These are phyloP conservation scores for Xylocopa sonorina DNA, from an alignment of 1,140 invertebrate species.

Conservation along the genomic window DNA sequence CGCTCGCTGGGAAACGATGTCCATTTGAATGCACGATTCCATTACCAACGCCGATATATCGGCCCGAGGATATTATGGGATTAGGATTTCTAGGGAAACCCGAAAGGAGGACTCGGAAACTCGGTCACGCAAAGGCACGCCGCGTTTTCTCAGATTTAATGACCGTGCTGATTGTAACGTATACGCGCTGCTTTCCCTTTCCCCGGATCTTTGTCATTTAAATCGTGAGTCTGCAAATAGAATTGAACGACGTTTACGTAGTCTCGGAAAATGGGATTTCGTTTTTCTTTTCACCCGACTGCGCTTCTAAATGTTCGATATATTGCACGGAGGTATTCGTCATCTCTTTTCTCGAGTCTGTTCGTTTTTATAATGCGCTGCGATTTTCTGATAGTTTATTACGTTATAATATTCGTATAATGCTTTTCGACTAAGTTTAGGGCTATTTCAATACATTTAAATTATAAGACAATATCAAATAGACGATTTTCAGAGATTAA, in stretches of 20 bases:
- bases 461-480: too few relatives aligned
- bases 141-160: not conserved
- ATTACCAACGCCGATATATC: conserved; percentile 63
- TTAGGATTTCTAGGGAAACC: conserved; percentile 59
- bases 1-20: conserved; percentile 67
- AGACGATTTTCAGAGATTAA: too few relatives aligned
- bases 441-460: too few relatives aligned
- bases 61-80: conserved; percentile 60
- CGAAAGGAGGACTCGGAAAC: conserved; percentile 14
- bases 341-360: too few relatives aligned
- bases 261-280: too few relatives aligned
- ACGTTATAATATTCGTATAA: too few relatives aligned
- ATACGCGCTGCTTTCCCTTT: not conserved
- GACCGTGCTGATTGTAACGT: not conserved
- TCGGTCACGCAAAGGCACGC: not conserved
- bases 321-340: too few relatives aligned
- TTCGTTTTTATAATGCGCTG: too few relatives aligned
- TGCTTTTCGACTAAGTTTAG: too few relatives aligned
- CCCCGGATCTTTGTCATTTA: not conserved
- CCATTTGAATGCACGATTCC: conserved; percentile 69
- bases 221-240: not conserved
- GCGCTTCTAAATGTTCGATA: too few relatives aligned
- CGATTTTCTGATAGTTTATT: too few relatives aligned
- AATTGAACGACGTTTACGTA: not conserved
- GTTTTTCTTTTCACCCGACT: too few relatives aligned